These are phyloP conservation scores for Philopotamus ludificatus DNA, from an alignment of 1,140 invertebrate species.

Conservation along the genomic window DNA sequence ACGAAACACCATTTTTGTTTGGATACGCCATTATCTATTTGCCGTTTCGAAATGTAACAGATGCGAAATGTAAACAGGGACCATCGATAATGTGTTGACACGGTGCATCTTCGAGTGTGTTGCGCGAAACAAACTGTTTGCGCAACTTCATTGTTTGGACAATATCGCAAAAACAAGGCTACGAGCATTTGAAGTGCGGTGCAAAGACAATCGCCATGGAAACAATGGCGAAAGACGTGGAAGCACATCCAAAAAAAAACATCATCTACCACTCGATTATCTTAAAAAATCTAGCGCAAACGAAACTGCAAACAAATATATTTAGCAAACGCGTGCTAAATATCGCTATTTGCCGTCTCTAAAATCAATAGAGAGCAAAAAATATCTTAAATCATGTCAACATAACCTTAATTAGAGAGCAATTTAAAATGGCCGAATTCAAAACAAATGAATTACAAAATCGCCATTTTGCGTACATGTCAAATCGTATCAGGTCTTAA, in stretches of 20 bases:
- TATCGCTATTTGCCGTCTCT: not conserved
- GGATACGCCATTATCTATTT: slow-evolving; percentile 16
- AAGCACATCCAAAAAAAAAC: not conserved
- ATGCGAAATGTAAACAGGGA: slow-evolving; percentile 2
- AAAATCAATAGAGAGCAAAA: too few species aligned
- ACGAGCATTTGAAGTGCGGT: not conserved
- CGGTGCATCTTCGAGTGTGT: not conserved
- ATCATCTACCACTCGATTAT: too few species aligned
- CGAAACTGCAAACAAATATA: not conserved
- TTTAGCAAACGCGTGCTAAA: not conserved
- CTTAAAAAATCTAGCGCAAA: not conserved
- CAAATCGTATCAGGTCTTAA: not conserved
- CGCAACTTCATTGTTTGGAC: not conserved
- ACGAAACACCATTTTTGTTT: slow-evolving; percentile 13
- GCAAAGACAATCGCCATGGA: not conserved
- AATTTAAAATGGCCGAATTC: not conserved
- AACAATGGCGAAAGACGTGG: too few species aligned
- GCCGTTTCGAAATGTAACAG: slow-evolving; percentile 18
- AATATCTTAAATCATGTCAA: not conserved
- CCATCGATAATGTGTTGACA: not conserved
- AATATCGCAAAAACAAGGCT: not conserved
- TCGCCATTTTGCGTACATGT: not conserved
- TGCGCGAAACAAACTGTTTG: not conserved
- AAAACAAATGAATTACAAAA: not conserved
- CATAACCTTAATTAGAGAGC: too few species aligned